Evolutionary conservation across 2,888 invertebrate genomes (phyloP).

Genomic region (Tiliacea aurago): DNA sequence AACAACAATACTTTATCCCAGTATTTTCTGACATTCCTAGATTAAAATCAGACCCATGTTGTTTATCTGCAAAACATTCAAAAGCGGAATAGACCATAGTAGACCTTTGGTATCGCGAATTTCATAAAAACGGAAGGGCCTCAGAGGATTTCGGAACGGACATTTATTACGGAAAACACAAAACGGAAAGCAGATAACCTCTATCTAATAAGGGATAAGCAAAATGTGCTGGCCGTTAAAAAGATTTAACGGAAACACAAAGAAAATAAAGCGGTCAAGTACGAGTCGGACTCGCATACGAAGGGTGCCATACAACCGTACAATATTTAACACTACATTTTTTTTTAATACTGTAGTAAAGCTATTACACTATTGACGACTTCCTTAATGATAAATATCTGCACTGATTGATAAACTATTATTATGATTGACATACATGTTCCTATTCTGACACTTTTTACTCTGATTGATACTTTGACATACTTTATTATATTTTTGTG

Average conservation of each 20-base stretch:
- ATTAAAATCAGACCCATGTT: slow-evolving; percentile 20
- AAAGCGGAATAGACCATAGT: slow-evolving; percentile 33
- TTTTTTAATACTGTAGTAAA: too few species aligned
- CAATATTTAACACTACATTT: too few species aligned
- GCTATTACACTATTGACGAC: too few species aligned
- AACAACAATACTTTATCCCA: background rate
- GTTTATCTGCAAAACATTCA: slow-evolving; percentile 15
- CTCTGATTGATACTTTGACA: too few species aligned
- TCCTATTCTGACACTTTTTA: too few species aligned
- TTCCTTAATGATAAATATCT: too few species aligned
- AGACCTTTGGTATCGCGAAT: slow-evolving; percentile 39
- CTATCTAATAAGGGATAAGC: slow-evolving; percentile 58
- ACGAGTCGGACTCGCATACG: too few species aligned
- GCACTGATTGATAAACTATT: too few species aligned
- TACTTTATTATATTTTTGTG: too few species aligned
- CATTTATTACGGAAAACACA: slow-evolving; percentile 54
- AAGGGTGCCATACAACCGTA: too few species aligned
- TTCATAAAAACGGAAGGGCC: slow-evolving; percentile 41
- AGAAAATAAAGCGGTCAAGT: background rate
- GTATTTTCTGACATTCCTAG: background rate
- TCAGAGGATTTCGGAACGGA: slow-evolving; percentile 26
- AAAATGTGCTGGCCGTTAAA: slow-evolving; percentile 51
- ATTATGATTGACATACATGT: too few species aligned
- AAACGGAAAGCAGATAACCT: slow-evolving; percentile 57
- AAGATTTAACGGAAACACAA: slow-evolving; percentile 46